phyloP scores from a whole-genome alignment of 2,888 invertebrate genomes.

The Leptinotarsa peninsularis region DNA sequence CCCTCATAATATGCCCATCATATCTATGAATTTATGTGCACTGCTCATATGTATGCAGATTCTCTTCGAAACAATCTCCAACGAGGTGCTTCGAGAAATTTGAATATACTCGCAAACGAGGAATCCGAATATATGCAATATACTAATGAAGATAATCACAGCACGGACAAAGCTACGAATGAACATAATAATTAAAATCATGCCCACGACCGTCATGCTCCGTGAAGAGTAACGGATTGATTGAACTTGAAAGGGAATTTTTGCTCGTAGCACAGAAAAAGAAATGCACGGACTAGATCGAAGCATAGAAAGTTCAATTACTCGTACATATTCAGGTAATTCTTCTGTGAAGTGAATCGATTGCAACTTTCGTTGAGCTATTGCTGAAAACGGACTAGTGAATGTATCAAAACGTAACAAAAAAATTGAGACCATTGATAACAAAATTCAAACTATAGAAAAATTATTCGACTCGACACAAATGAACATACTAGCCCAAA shows the following conservation, averaged over 20 bases:
- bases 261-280: constrained; percentile 2
- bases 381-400: no score
- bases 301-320: constrained; percentile 12
- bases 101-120: neutral
- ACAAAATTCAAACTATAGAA: no score
- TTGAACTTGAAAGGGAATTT: neutral
- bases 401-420: no score
- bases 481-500: no score
- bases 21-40: neutral
- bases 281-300: constrained; percentile 4
- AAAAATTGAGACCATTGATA: no score
- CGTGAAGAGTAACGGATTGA: neutral
- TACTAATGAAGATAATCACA: neutral
- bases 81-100: neutral
- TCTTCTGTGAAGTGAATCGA: no score
- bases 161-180: no score
- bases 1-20: neutral
- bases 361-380: no score
- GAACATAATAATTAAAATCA: constrained; percentile 6
- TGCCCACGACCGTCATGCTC: neutral
- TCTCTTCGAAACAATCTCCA: neutral
- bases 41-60: neutral
- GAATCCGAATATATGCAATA: neutral
- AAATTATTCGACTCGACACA: no score
- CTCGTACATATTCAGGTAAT: neutral